Evolutionary conservation across 2,888 invertebrate genomes (phyloP), one percentile per base, ranked within the genome.

Genomic region (Thereva unica): DNA sequence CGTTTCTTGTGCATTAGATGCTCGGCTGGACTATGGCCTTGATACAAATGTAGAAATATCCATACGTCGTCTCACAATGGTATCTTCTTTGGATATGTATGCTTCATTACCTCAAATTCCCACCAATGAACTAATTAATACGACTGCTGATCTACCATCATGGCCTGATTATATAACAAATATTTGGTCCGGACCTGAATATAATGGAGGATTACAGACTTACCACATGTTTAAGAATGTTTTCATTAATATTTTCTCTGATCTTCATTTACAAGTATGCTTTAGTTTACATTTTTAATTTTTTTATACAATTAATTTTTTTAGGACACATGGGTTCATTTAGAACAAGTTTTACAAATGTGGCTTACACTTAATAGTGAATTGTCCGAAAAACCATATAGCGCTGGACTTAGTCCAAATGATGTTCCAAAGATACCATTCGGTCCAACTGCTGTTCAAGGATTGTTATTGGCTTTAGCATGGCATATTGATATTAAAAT

Each of bases 341-440:
- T 95, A 77, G 95, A 95, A 80, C 87, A 92, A 76, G 88, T 93
- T 56, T 83, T 95, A 44, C 91, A 93, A 71, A 83, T 95, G 72
- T 95, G 95, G 93, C 83, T 95, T 70, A 93, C 92, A 3, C 82
- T 95, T 69, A 93, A 93, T 85, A 84, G 90, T 49, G 80, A 81
- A 69, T 72, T 80, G 9, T 74, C 79, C 1, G 80, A 82, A 53
- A 76, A 82, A 56, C 76, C 79, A 0, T 79, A 78, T 53, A 78
- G 80, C 50, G 78, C 82, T n/a, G 85, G 84, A 47, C 85, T 87
- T 70, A 84, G 85, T 71, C 83, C 86, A 4, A 83, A 83, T 4
- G 80, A 85, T 49, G 82, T 83, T 52, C 90, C 90, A 1, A 83
- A 85, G 66, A 87, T 91, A 70, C 84, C 86, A 1, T 82, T 91